Evolutionary conservation across 2,113 vertebrate genomes (phyloP).

Genomic region (Urocitellus parryii): DNA sequence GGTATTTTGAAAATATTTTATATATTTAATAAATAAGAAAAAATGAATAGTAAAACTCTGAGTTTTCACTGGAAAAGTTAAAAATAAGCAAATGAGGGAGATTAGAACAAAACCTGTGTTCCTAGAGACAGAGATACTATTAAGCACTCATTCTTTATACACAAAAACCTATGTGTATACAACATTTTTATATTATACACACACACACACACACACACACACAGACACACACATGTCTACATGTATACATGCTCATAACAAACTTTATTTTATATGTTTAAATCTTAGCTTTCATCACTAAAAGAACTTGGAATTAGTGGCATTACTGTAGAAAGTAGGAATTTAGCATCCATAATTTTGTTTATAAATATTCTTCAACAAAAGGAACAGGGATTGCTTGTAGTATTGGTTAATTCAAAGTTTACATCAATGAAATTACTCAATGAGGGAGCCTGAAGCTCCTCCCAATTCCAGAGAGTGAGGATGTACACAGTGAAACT

Average conservation of each 20-base stretch:
- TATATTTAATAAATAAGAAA: background rate
- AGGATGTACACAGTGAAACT: background rate
- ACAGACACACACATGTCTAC: too few species aligned
- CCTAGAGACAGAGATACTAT: background rate
- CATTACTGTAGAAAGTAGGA: background rate
- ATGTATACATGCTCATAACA: background rate
- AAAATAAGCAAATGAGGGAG: background rate
- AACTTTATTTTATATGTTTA: background rate
- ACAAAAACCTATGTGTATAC: background rate
- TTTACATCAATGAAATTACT: background rate
- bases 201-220: accelerated
- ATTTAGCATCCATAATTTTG: background rate
- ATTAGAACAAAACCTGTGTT: background rate
- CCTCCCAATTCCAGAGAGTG: background rate
- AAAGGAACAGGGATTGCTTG: background rate
- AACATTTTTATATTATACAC: background rate
- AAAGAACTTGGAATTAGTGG: background rate
- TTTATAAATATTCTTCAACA: background rate
- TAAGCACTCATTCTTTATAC: background rate
- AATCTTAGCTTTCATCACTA: background rate
- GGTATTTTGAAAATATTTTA: background rate
- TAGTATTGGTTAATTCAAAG: background rate
- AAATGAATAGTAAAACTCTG: background rate
- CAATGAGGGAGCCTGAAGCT: background rate
- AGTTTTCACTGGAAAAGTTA: background rate